Evolutionary conservation across 2,888 invertebrate genomes (phyloP).

Genomic region (Pilophorus perplexus): DNA sequence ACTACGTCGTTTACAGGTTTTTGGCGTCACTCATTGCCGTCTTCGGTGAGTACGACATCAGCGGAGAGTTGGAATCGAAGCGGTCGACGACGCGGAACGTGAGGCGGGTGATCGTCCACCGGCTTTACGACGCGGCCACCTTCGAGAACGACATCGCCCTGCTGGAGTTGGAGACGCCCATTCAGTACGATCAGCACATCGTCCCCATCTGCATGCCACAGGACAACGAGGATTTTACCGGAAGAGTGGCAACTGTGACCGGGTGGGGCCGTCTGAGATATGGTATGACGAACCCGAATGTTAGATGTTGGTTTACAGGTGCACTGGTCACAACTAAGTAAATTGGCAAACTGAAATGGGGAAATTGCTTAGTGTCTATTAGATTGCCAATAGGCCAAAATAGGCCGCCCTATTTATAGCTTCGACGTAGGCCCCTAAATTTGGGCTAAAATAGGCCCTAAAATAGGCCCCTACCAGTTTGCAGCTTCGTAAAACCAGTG

Average conservation of each 20-base stretch:
- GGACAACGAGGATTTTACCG: slow-evolving; percentile 71
- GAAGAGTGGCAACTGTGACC: slow-evolving; percentile 82
- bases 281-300: slow-evolving; percentile 56
- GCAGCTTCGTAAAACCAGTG: too few species aligned
- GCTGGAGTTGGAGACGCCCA: slow-evolving; percentile 76
- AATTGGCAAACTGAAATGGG: too few species aligned
- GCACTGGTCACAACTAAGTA: too few species aligned
- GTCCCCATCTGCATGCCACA: slow-evolving; percentile 91
- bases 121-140: slow-evolving; percentile 86
- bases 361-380: too few species aligned
- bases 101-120: slow-evolving; percentile 80
- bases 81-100: slow-evolving; percentile 79
- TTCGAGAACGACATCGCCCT: slow-evolving; percentile 90
- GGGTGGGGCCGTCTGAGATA: slow-evolving; percentile 92
- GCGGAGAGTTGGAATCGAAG: slow-evolving; percentile 75
- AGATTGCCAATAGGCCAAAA: too few species aligned
- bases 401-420: too few species aligned
- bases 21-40: slow-evolving; percentile 86
- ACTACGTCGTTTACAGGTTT: slow-evolving; percentile 60
- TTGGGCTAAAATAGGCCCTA: too few species aligned
- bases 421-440: too few species aligned
- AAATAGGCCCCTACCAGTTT: too few species aligned
- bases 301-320: too few species aligned
- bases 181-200: slow-evolving; percentile 81
- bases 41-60: slow-evolving; percentile 87